Evolutionary conservation across 2,113 vertebrate species (phyloP).

Genomic region (Pelvicachromis taeniatus): DNA sequence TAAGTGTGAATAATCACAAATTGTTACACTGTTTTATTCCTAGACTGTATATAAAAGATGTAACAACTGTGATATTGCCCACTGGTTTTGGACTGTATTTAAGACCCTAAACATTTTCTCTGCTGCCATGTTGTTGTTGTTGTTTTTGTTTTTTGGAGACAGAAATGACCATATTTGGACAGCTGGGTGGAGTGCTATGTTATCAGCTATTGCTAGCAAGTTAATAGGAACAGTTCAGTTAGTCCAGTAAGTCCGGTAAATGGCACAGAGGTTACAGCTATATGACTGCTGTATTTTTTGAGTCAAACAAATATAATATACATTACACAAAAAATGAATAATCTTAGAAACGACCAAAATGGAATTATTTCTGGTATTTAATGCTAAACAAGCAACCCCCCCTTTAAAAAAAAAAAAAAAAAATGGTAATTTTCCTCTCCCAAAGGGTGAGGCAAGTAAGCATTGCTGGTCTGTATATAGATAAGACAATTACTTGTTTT

Average conservation of each 20-base stretch:
- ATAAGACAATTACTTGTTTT: neutral
- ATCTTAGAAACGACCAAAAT: fast-evolving
- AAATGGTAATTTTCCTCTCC: neutral
- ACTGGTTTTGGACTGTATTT: neutral
- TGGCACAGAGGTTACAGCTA: neutral
- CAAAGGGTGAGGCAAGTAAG: neutral
- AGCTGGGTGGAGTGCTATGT: neutral
- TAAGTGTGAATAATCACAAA: neutral
- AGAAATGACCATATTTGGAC: neutral
- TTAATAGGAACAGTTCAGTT: neutral
- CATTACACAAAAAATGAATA: neutral
- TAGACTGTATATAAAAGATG: neutral
- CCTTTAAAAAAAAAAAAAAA: neutral
- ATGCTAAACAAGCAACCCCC: fast-evolving
- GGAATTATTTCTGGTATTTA: neutral
- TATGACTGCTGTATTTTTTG: neutral
- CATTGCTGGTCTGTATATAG: fast-evolving
- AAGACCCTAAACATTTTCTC: neutral
- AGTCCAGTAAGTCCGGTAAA: neutral
- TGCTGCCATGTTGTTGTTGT: neutral
- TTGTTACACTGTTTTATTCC: neutral
- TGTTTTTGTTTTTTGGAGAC: fast-evolving
- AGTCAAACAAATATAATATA: fast-evolving
- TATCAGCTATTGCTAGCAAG: neutral
- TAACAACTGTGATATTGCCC: neutral